phyloP scores from a whole-genome alignment of 2,113 vertebrate species.

The Dicaeum eximium region DNA sequence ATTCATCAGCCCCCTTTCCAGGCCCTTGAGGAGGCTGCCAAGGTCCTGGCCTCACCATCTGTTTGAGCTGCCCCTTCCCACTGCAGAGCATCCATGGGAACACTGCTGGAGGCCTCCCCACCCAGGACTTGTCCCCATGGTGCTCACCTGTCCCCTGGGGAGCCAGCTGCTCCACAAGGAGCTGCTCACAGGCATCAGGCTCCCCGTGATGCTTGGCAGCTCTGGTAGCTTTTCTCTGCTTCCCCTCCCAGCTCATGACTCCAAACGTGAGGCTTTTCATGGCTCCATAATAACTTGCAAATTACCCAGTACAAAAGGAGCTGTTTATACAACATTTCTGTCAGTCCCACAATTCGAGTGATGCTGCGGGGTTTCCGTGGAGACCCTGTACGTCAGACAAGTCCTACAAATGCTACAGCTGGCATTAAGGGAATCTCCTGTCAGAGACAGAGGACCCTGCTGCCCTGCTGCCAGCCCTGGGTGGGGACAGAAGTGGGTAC shows the following conservation, averaged over 20 bases:
- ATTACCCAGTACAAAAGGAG: constrained; percentile 55
- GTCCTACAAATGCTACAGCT: neutral
- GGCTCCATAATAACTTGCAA: constrained; percentile 58
- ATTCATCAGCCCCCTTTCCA: neutral
- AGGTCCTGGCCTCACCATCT: neutral
- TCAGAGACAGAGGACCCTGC: neutral
- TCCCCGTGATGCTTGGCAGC: neutral
- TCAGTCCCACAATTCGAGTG: constrained; percentile 4
- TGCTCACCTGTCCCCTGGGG: constrained; percentile 8
- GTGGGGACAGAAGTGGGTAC: neutral
- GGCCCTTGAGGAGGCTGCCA: neutral
- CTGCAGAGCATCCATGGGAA: neutral
- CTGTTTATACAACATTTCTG: constrained; percentile 62
- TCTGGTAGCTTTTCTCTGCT: neutral
- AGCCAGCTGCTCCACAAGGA: neutral
- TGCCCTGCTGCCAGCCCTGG: neutral
- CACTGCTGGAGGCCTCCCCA: neutral
- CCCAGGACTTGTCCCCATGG: rapidly evolving
- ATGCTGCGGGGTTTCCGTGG: constrained; percentile 55
- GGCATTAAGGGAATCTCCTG: constrained; percentile 18
- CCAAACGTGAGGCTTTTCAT: constrained; percentile 47
- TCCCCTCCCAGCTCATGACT: constrained; percentile 19
- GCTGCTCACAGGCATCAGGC: neutral
- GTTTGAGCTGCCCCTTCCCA: neutral
- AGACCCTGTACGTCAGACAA: constrained; percentile 18